Evolutionary conservation across 2,113 vertebrate species (phyloP).

Genomic region (Misgurnus anguillicaudatus): DNA sequence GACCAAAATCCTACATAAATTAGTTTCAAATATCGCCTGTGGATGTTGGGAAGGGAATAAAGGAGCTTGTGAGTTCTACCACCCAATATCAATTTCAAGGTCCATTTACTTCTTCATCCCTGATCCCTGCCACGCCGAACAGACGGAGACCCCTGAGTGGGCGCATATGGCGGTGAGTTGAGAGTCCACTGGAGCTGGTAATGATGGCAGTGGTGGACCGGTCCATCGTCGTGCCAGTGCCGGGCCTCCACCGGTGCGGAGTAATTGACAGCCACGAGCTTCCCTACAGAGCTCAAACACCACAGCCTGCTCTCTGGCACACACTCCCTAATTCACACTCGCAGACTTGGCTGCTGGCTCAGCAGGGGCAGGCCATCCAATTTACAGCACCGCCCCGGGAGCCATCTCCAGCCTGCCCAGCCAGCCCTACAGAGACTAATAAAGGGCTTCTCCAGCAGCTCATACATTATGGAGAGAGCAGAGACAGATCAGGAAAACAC

Average conservation of each 20-base stretch:
- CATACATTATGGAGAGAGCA: slow-evolving; percentile 57
- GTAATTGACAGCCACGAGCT: slow-evolving; percentile 56
- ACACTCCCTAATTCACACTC: slow-evolving; percentile 53
- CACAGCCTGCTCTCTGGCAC: slow-evolving; percentile 33
- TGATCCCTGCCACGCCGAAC: slow-evolving; percentile 52
- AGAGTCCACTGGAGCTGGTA: slow-evolving; percentile 56
- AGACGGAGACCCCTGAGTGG: slow-evolving; percentile 58
- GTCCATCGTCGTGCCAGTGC: slow-evolving; percentile 47
- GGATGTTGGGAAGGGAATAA: slow-evolving; percentile 52
- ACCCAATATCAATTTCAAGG: slow-evolving; percentile 61
- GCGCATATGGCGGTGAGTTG: slow-evolving; percentile 56
- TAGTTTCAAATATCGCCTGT: slow-evolving; percentile 53
- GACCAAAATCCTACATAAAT: slow-evolving; percentile 50
- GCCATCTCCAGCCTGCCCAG: slow-evolving; percentile 54
- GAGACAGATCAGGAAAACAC: slow-evolving; percentile 48
- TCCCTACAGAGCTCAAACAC: slow-evolving; percentile 40
- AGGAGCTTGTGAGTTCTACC: slow-evolving; percentile 53
- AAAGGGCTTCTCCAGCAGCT: slow-evolving; percentile 55
- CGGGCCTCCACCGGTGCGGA: slow-evolving; percentile 27
- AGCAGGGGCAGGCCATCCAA: slow-evolving; percentile 58
- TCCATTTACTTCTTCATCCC: slow-evolving; percentile 58
- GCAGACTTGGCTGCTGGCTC: slow-evolving; percentile 53
- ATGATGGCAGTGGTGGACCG: slow-evolving; percentile 53
- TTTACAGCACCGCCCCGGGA: slow-evolving; percentile 55
- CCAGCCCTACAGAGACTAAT: slow-evolving; percentile 50